Evolutionary conservation across 2,888 invertebrate species (phyloP), one percentile per base, ranked within the genome.

Genomic region (Lepidocyrtoides sp.): DNA sequence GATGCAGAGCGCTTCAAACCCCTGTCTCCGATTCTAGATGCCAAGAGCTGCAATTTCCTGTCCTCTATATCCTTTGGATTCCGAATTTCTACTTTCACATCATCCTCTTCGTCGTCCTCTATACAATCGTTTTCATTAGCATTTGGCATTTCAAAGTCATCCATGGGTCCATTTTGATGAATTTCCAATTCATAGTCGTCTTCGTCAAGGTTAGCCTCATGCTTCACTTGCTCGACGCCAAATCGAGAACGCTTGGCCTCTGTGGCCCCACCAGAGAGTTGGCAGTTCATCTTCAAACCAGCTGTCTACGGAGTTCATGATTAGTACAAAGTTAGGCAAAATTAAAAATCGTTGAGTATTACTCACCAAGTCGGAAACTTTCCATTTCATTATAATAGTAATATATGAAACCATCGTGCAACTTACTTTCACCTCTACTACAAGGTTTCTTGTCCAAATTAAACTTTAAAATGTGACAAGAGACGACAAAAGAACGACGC

Each of bases 201-300:
- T 14, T 87, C 91, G n/a, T n/a, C n/a, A 36, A 29, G 29, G 2
- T 85, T 77, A n/a, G 57, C 77, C n/a, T 81, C 63, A 20, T 32
- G n/a, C 51, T 36, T 72, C 66, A 26, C 32, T 3, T 23, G 1
- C 1, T 75, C 51, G 32, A 4, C n/a, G 8, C 44, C 17, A 23
- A 41, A 69, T 7, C 92, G 82, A 51, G 88, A 75, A 60, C 85
- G 83, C 75, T 92, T 92, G 0, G 92, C 91, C 20, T 79, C 79
- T 17, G 83, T 20, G 4, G 72, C 72, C 20, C 77, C 75, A 23
- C 32, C 36, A 5, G 72, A n/a, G 17, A 54, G n/a, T 72, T 36
- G 17, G 29, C 4, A 1, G 5, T 85, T 77, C 72, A 72, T 72
- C 17, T 72, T 44, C 14, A 14, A 41, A 1, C 0, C 14, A 29